Evolutionary conservation across 1,140 invertebrate species (phyloP), one percentile per base, ranked within the genome.

Genomic region (Drosophila takahashii): DNA sequence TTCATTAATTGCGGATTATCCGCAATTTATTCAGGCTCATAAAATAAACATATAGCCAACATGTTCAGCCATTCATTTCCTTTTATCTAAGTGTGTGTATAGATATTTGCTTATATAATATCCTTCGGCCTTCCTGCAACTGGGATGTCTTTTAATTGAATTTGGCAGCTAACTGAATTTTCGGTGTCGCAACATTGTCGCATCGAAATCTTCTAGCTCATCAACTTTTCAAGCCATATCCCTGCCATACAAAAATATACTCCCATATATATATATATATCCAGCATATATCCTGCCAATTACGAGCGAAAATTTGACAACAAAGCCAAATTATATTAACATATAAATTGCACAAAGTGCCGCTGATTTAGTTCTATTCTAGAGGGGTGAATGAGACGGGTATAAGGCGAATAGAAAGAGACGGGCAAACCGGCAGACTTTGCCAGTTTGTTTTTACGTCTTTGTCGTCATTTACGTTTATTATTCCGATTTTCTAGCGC

Each of bases 341-440:
- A 89, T 89, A 89, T 84, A 89, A 89, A 89, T 89, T 89, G 79
- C 77, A 80, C 84, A 90, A 89, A 89, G 85, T 90, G 84, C 84
- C 84, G 70, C 84, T 87, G 83, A 87, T 87, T 87, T 80, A 79
- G 79, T 87, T 87, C 79, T 71, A 72, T 81, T 64, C 77, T 52
- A 32, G n/a, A 32, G n/a, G 11, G 42, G 15, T 2, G 27, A 44
- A 10, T 29, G 37, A 26, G 42, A n/a, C 13, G 34, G 15, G 18
- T 7, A 6, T 3, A 36, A 1, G 10, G 27, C n/a, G 15, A 4
- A 44, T 1, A 26, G 13, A 16, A 37, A 22, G 52, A 22, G 54
- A 22, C 39, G 15, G 16, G n/a, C 0, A n/a, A 11, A 18, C 22
- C 22, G 34, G 59, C 54, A 42, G 53, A 58, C 53, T 70, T 64